Conservation (phyloP, 2,113 vertebrate genomes). For the Papio anubis region DNA sequence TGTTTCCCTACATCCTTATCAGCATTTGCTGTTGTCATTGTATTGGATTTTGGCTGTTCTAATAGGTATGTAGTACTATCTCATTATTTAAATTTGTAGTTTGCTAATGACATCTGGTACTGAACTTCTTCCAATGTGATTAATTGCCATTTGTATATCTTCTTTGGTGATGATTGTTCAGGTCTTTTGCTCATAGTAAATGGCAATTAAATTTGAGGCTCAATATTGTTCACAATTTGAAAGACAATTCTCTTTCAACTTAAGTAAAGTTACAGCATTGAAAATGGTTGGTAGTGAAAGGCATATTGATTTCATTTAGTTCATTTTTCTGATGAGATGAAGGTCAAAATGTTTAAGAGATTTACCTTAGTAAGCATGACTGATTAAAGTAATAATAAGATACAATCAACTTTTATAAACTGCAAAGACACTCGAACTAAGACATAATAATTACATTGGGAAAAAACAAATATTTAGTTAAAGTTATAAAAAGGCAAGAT, state of each 20-base stretch:
- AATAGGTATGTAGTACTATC: background rate
- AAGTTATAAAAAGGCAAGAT: background rate
- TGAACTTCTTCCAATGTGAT: background rate
- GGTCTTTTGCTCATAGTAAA: background rate
- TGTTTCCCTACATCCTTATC: too few species aligned
- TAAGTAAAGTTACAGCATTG: background rate
- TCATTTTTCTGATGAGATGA: conserved; percentile 22
- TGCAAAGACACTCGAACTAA: background rate
- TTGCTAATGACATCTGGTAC: background rate
- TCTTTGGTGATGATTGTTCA: background rate
- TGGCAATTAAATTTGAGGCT: background rate
- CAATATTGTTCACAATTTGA: background rate
- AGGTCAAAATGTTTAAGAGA: conserved; percentile 8
- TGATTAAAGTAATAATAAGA: conserved; percentile 29
- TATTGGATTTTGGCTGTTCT: background rate
- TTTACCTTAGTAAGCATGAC: background rate
- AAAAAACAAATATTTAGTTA: background rate
- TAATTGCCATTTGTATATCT: background rate
- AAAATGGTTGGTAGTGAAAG: background rate
- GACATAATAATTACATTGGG: background rate
- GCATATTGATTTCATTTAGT: background rate
- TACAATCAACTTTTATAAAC: background rate
- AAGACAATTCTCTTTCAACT: background rate
- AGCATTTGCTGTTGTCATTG: too few species aligned
- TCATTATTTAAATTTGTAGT: background rate